Evolutionary conservation across 2,797 vertebrate species (phyloP).

Genomic region (Gila robusta): DNA sequence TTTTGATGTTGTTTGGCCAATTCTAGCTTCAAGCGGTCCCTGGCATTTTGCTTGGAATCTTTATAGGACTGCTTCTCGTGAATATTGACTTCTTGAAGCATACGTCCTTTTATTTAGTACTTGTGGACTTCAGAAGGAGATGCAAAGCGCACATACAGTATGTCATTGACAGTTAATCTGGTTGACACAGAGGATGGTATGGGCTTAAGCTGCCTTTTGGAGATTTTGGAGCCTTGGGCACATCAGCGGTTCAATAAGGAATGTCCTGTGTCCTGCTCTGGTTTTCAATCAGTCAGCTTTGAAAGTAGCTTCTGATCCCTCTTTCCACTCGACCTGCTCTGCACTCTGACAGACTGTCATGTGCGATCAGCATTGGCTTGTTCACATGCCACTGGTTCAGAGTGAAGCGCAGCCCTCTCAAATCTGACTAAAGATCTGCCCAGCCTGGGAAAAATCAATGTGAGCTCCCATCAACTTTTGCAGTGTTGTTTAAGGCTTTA

Average conservation of each 20-base stretch:
- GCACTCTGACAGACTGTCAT: conserved; percentile 86
- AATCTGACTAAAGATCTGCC: conserved; percentile 70
- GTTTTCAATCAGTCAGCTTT: conserved; percentile 63
- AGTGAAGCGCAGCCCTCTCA: conserved; percentile 41
- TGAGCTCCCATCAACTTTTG: conserved; percentile 51
- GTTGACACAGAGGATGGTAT: conserved; percentile 16
- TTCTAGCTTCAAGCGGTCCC: neutral
- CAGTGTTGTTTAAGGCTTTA: neutral
- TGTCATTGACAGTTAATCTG: conserved; percentile 1
- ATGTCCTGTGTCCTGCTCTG: conserved; percentile 53
- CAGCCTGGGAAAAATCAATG: conserved; percentile 65
- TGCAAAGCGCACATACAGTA: neutral
- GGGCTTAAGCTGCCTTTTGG: conserved; percentile 5
- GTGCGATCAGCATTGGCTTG: conserved; percentile 79
- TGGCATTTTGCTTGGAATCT: neutral
- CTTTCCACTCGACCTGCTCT: conserved; percentile 84
- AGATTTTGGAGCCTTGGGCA: conserved; percentile 12
- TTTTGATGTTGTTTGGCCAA: neutral
- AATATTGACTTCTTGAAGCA: neutral
- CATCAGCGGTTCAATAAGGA: conserved; percentile 11
- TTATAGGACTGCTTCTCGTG: neutral
- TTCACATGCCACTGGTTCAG: conserved; percentile 71
- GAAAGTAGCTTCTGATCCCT: conserved; percentile 78
- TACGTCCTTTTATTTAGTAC: neutral
- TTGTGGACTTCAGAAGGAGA: neutral